Evolutionary conservation across 2,888 invertebrate genomes (phyloP).

Genomic region (Dicroscelio sp.): DNA sequence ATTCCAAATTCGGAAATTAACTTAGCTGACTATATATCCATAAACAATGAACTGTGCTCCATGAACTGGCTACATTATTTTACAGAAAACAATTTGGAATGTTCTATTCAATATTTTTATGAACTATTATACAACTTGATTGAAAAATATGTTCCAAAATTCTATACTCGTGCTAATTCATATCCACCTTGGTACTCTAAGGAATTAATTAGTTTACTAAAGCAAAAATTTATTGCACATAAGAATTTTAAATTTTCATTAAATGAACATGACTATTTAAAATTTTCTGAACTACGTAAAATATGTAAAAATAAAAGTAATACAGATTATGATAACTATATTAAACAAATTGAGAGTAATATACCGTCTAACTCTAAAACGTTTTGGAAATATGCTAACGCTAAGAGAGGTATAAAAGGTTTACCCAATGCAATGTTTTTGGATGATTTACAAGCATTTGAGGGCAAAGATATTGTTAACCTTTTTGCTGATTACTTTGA

Average conservation of each 20-base stretch:
- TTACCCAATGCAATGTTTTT: not conserved
- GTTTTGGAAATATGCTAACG: slow-evolving; percentile 9
- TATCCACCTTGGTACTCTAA: slow-evolving; percentile 20
- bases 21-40: not conserved
- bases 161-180: not conserved
- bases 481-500: slow-evolving; percentile 26
- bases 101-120: not conserved
- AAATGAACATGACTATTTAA: not conserved
- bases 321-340: not conserved
- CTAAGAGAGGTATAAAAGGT: not conserved
- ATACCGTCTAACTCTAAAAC: not conserved
- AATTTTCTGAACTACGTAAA: not conserved
- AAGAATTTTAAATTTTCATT: not conserved
- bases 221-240: not conserved
- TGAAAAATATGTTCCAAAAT: not conserved
- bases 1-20: no score
- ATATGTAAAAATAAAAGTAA: not conserved
- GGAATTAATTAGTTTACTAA: not conserved
- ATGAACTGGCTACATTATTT: not conserved
- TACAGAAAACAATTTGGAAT: not conserved
- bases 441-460: no score
- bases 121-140: not conserved
- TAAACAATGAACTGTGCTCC: not conserved
- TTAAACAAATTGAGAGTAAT: not conserved
- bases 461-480: slow-evolving; percentile 5